These are phyloP conservation scores for Odocoileus virginianus DNA, from an alignment of 2,113 vertebrate genomes.

Conservation along the genomic window DNA sequence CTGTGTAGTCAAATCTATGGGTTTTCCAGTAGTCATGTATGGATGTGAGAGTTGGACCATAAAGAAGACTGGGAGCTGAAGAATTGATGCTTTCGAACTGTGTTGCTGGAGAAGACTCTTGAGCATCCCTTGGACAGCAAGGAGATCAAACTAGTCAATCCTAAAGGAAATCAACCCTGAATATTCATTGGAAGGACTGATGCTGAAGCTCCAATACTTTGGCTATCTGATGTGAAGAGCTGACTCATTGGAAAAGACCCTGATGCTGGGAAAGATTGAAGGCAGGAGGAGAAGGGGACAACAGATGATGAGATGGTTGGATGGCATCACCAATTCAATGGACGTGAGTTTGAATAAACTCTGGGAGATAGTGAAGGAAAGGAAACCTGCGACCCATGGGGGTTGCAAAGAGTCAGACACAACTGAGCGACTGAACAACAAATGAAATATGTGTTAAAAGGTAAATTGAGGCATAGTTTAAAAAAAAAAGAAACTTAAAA, in stretches of 20 bases:
- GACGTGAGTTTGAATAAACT: not conserved
- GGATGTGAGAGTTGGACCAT: not conserved
- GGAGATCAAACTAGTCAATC: not conserved
- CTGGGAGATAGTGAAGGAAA: not conserved
- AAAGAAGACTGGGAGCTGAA: not conserved
- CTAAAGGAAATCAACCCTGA: not conserved
- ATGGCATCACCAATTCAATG: not conserved
- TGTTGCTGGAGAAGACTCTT: not conserved
- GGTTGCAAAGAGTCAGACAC: rapidly evolving
- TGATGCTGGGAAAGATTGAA: not conserved
- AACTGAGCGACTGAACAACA: not conserved
- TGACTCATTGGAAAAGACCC: not conserved
- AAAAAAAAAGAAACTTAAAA: not conserved
- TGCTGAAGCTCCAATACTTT: not conserved
- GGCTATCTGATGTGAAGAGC: not conserved
- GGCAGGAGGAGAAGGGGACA: not conserved
- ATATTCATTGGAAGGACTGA: not conserved
- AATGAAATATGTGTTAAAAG: not conserved
- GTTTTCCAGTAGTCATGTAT: not conserved
- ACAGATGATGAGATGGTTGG: not conserved
- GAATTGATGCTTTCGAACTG: rapidly evolving
- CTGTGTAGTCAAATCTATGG: not conserved
- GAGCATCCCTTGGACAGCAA: not conserved
- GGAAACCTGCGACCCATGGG: not conserved
- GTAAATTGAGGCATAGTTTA: not conserved